These are phyloP conservation scores for Turnix velox DNA, from an alignment of 2,113 vertebrate species.

Conservation along the genomic window DNA sequence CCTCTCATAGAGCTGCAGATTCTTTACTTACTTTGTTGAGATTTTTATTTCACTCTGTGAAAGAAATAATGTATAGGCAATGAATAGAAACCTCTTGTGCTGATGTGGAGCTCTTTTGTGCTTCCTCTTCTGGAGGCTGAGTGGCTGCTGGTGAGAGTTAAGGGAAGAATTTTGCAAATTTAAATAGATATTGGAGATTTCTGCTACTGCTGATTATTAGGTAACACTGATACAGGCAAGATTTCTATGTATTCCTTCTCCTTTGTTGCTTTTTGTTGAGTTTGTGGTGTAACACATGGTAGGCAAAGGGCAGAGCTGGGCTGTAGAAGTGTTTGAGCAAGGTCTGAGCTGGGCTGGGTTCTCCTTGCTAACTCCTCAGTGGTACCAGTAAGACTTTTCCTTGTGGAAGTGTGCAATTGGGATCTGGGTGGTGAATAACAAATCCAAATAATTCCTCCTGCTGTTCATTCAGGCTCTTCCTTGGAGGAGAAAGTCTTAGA, in stretches of 20 bases:
- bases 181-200: not conserved
- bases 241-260: not conserved
- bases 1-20: not conserved
- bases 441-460: constrained; percentile 71
- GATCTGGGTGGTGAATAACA: not conserved
- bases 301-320: not conserved
- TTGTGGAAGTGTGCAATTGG: not conserved
- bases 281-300: not conserved
- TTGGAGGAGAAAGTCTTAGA: constrained; percentile 91
- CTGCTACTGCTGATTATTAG: not conserved
- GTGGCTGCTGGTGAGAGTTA: not conserved
- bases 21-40: not conserved
- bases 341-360: not conserved
- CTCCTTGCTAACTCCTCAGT: not conserved
- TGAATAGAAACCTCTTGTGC: not conserved
- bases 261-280: not conserved
- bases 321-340: not conserved
- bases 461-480: constrained; percentile 86
- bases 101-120: not conserved
- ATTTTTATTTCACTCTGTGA: not conserved
- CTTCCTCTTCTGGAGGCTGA: not conserved
- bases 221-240: not conserved
- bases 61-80: not conserved
- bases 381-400: not conserved
- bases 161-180: not conserved